Evolutionary conservation across 2,888 invertebrate genomes (phyloP), one percentile per base, ranked within the genome.

Genomic region (Hoplodrina blanda): DNA sequence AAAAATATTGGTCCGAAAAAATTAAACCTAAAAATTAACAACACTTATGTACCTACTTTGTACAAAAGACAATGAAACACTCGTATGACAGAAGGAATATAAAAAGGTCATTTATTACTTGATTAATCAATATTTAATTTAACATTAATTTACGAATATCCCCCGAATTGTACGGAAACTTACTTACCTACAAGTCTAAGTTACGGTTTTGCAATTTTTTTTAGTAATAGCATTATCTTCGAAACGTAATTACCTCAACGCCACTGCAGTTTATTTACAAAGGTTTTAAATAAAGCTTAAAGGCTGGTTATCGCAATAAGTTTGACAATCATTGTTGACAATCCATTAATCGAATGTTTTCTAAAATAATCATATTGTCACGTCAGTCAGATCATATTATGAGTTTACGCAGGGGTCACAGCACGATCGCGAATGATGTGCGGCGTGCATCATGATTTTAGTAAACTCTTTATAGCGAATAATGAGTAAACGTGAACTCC

Each of bases 401-500:
- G 79, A 87, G 86, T 90, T 89, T 85, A 89, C 82, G 84, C 88
- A 89, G 89, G 90, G 89, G 90, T 91, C 91, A 90, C 82, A 87
- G 88, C 88, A 89, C 87, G 84, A 88, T 85, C 85, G 86, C 82
- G 82, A 80, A 85, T 79, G 76, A 78, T 84, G 86, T 90, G 89
- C 91, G 89, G 92, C 91, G 90, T 93, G 92, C 89, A 88, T 84
- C 84, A 82, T 81, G 82, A 74, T 83, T 81, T 80, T 85, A 50
- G 78, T 85, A 76, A 78, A 81, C 82, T 74, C 75, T 76, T 33
- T 67, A 71, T 25, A 67, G 56, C 68, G 61, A 82, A 79, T 82
- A 86, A 80, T 83, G 88, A 85, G 82, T 84, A 88, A 91, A 86
- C 87, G 86, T 87, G 69, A 87, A 95, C 95, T 95, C 92, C 90